Evolutionary conservation across 2,888 invertebrate species (phyloP).

Genomic region (Psylliodes chrysocephalus): DNA sequence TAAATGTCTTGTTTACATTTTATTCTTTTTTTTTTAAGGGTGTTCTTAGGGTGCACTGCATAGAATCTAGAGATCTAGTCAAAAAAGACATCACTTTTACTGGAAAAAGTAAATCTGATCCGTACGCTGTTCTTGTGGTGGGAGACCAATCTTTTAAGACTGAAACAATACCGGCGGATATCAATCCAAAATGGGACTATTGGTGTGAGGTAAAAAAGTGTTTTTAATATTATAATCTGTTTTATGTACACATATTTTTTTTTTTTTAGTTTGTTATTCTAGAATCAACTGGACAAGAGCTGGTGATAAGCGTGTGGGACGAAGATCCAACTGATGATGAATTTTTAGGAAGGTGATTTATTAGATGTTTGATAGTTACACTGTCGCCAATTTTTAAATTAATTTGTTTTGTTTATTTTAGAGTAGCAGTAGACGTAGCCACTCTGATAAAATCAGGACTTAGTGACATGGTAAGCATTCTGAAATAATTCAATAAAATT

Average conservation of each 20-base stretch:
- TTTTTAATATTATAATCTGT: not conserved
- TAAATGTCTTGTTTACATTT: too few relatives aligned
- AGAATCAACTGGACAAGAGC: constrained; percentile 47
- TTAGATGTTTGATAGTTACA: too few relatives aligned
- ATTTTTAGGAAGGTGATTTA: constrained; percentile 47
- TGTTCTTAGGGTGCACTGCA: constrained; percentile 89
- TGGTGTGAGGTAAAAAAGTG: constrained; percentile 89
- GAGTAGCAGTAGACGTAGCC: constrained; percentile 76
- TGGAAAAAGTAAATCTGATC: constrained; percentile 95
- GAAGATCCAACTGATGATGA: constrained; percentile 52
- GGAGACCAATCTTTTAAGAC: constrained; percentile 94
- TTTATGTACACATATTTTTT: not conserved
- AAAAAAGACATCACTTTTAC: constrained; percentile 93
- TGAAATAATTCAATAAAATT: too few relatives aligned
- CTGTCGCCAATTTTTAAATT: not conserved
- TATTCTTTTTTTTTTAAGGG: constrained; percentile 72
- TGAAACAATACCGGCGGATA: constrained; percentile 88
- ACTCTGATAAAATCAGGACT: constrained; percentile 75
- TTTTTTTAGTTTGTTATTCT: constrained; percentile 47
- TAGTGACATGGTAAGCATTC: constrained; percentile 75
- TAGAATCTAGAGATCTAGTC: constrained; percentile 94
- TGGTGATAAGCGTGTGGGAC: constrained; percentile 51
- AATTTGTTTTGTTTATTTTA: constrained; percentile 58
- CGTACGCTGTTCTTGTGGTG: constrained; percentile 89
- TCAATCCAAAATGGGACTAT: constrained; percentile 96